phyloP scores from a whole-genome alignment of 1,140 invertebrate species.

The Microplitis demolitor region DNA sequence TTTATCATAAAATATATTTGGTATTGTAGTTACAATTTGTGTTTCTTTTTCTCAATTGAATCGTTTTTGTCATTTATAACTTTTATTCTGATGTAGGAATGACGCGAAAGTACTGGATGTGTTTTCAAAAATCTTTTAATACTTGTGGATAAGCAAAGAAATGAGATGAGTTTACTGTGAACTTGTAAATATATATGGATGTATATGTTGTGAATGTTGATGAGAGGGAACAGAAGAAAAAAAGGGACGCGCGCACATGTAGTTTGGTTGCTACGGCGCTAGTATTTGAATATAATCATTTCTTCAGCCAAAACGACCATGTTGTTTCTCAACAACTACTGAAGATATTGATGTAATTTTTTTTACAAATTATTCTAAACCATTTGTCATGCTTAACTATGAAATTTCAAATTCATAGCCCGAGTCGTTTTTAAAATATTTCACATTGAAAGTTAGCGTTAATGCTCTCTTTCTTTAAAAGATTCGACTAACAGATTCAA shows the following conservation, averaged over 20 bases:
- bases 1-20: too few relatives aligned
- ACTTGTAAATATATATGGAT: too few relatives aligned
- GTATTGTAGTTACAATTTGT: too few relatives aligned
- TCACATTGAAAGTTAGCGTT: slow-evolving; percentile 29
- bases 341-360: slow-evolving; percentile 33
- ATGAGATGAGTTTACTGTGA: too few relatives aligned
- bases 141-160: too few relatives aligned
- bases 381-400: slow-evolving; percentile 47
- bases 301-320: slow-evolving; percentile 46
- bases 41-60: too few relatives aligned
- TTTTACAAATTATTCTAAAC: slow-evolving; percentile 35
- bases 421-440: slow-evolving; percentile 29
- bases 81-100: too few relatives aligned
- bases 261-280: not conserved
- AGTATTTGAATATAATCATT: not conserved
- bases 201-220: not conserved
- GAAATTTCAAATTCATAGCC: not conserved
- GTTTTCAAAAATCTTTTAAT: too few relatives aligned
- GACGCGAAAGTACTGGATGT: too few relatives aligned
- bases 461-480: not conserved
- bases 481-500: not conserved
- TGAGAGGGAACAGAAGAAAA: not conserved
- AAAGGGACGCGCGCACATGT: slow-evolving; percentile 20
- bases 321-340: slow-evolving; percentile 42
- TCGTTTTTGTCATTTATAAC: too few relatives aligned